Evolutionary conservation across 2,888 invertebrate species (phyloP), one percentile per base, ranked within the genome.

Genomic region (Lochmaea capreae): DNA sequence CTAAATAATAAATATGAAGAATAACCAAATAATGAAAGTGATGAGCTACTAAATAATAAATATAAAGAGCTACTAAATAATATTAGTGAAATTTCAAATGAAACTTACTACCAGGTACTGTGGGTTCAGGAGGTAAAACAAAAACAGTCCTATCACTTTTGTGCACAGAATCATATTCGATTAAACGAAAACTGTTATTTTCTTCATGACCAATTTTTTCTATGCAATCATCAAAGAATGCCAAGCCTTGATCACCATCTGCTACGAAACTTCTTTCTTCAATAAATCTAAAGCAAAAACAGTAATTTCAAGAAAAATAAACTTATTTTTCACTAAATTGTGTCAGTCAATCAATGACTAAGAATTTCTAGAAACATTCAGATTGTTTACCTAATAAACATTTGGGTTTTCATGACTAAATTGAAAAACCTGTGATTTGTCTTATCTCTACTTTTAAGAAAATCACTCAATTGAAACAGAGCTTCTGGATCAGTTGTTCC

Each of bases 231-330:
- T 99, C 99, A 85, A 99, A 99, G 88, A 97, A 97, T 14, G 95
- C 96, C 72, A 99, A 89, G 63, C 97, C 96, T 75, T 97, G 96
- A 88, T 99, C 98, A 82, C 95, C 96, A 85, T 98, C 98, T n/a
- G 97, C 97, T 0, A 98, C 97, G 88, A 99, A 99, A 80, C 98
- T 98, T 22, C 99, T 91, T 87, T 99, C 99, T 87, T 99, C 99
- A 77, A 99, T 98, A 87, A 99, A 99, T 54, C 81, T 80, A 65
- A 2, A 73, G 66, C 26, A 58, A 52, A 46, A 46, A 12, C 10
- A 46, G 46, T 12, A 12, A 12, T 14, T 46, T 12, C 10, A 46
- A 46, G 46, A 10, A 46, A 11, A 43, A 43, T 11, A 43, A 43
- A 43, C 12, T 4, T 43, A 43, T 9, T 43, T 33, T 33, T 33